Evolutionary conservation across 2,888 invertebrate species (phyloP).

Genomic region (Noctua janthina): DNA sequence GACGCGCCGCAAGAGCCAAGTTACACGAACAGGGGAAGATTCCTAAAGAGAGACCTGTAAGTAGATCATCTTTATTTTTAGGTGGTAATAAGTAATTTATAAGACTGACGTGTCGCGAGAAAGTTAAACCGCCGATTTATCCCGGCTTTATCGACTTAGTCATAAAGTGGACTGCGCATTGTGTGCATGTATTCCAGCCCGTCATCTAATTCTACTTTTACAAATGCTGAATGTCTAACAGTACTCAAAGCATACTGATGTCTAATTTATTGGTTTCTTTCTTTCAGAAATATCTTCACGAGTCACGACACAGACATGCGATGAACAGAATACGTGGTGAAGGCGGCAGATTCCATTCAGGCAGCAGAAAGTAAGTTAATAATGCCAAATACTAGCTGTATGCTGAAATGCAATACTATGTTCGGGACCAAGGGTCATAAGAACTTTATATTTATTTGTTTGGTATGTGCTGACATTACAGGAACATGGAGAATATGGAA

Average conservation of each 20-base stretch:
- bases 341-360: slow-evolving; percentile 98
- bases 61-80: slow-evolving; percentile 46
- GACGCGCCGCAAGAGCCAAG: slow-evolving; percentile 98
- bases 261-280: not conserved
- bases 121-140: not conserved
- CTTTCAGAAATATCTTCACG: slow-evolving; percentile 98
- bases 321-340: slow-evolving; percentile 99
- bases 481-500: slow-evolving; percentile 78
- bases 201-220: not conserved
- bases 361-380: slow-evolving; percentile 85
- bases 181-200: not conserved
- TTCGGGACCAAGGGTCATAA: not conserved
- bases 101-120: not conserved
- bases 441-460: slow-evolving; percentile 56
- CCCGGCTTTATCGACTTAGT: not conserved
- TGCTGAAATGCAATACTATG: not conserved
- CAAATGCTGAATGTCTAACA: not conserved
- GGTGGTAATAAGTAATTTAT: not conserved
- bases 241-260: not conserved
- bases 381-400: slow-evolving; percentile 3
- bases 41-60: slow-evolving; percentile 97
- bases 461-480: slow-evolving; percentile 63
- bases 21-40: slow-evolving; percentile 98
- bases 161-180: not conserved
- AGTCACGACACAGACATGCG: slow-evolving; percentile 98